Evolutionary conservation across 2,888 invertebrate species (phyloP).

Genomic region (Chymomyza fuscimana): DNA sequence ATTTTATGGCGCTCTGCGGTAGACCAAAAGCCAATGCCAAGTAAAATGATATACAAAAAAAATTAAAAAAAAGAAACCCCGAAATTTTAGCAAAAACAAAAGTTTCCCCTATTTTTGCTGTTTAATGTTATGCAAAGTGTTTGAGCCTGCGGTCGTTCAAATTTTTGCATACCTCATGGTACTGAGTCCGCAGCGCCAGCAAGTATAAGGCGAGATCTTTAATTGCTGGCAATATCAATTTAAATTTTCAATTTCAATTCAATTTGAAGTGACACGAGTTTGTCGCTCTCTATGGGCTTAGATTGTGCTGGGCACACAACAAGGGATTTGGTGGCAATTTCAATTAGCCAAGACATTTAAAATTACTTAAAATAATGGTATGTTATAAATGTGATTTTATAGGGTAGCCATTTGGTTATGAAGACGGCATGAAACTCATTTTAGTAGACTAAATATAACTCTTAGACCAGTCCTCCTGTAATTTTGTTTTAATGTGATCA

Average conservation of each 20-base stretch:
- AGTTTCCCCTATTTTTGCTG: slow-evolving; percentile 27
- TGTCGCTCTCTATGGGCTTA: neutral
- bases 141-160: slow-evolving; percentile 57
- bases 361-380: neutral
- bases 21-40: slow-evolving; percentile 44
- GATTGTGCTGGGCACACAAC: neutral
- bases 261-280: slow-evolving; percentile 57
- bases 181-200: neutral
- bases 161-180: neutral
- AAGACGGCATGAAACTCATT: neutral
- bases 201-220: slow-evolving; percentile 55
- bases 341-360: neutral
- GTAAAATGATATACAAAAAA: slow-evolving; percentile 8
- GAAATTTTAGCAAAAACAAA: slow-evolving; percentile 3
- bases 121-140: slow-evolving; percentile 74
- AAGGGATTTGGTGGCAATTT: neutral
- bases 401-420: neutral
- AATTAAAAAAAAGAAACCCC: slow-evolving; percentile 25
- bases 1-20: slow-evolving; percentile 62
- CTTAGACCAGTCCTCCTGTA: no score
- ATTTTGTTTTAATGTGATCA: no score
- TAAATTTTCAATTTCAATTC: slow-evolving; percentile 46
- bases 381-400: neutral
- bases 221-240: slow-evolving; percentile 70
- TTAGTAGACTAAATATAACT: neutral